phyloP scores from a whole-genome alignment of 2,113 vertebrate species.

The Oncorhynchus kisutch region DNA sequence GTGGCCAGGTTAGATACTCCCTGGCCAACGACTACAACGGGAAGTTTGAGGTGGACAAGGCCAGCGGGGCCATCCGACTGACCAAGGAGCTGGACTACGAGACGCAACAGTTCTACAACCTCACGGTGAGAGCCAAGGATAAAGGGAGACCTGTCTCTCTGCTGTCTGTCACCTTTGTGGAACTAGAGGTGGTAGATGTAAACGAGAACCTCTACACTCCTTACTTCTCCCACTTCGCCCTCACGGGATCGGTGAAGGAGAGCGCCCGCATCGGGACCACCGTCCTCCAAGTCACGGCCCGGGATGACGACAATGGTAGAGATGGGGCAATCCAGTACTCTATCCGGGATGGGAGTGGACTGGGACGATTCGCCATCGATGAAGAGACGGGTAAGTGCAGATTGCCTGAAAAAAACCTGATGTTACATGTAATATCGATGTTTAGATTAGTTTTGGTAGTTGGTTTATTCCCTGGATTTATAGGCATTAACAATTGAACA shows the following conservation, averaged over 20 bases:
- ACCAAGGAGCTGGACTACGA: slow-evolving; percentile 92
- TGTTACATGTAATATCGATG: not conserved
- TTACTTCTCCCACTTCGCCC: slow-evolving; percentile 88
- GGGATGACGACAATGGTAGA: slow-evolving; percentile 86
- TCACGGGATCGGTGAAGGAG: slow-evolving; percentile 87
- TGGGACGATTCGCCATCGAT: slow-evolving; percentile 92
- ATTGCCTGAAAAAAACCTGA: not conserved
- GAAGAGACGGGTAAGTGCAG: slow-evolving; percentile 89
- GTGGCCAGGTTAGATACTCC: slow-evolving; percentile 91
- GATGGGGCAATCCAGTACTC: slow-evolving; percentile 96
- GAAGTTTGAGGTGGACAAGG: slow-evolving; percentile 89
- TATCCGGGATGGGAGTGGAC: slow-evolving; percentile 91
- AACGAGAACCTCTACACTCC: slow-evolving; percentile 95
- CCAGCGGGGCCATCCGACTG: slow-evolving; percentile 88
- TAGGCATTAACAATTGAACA: not conserved
- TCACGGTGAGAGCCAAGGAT: slow-evolving; percentile 92
- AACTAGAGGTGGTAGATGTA: slow-evolving; percentile 95
- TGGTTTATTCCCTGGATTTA: not conserved
- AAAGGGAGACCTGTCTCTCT: slow-evolving; percentile 91
- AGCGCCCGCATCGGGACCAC: slow-evolving; percentile 89
- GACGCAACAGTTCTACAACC: slow-evolving; percentile 95
- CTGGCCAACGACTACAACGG: slow-evolving; percentile 89
- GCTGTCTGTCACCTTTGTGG: slow-evolving; percentile 89
- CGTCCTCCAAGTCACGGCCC: slow-evolving; percentile 85
- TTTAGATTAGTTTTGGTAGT: not conserved